phyloP scores from a whole-genome alignment of 2,113 vertebrate genomes.

The Chaetodon auriga region DNA sequence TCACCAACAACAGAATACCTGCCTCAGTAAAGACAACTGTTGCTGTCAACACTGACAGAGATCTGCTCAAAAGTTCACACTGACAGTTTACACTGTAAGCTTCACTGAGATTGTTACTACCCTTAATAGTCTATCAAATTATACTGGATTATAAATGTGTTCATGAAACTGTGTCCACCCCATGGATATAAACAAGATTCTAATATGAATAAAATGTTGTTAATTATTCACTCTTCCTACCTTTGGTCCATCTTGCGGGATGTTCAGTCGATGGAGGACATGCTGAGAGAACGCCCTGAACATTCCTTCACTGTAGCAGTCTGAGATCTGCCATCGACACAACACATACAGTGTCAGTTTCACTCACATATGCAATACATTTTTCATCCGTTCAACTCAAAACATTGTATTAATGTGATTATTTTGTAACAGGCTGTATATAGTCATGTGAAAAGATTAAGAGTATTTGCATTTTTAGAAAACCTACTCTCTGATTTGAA shows the following conservation, averaged over 20 bases:
- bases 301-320: conserved; percentile 91
- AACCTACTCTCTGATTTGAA: conserved; percentile 9
- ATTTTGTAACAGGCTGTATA: background rate
- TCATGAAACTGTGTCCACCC: background rate
- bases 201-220: background rate
- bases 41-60: too few relatives aligned
- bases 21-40: too few relatives aligned
- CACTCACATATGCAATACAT: background rate
- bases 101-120: background rate
- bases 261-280: conserved; percentile 91
- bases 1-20: too few relatives aligned
- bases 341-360: background rate
- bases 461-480: background rate
- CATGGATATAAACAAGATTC: background rate
- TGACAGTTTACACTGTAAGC: too few relatives aligned
- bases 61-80: too few relatives aligned
- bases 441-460: background rate
- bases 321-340: conserved; percentile 89
- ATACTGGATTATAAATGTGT: too few relatives aligned
- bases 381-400: conserved; percentile 11
- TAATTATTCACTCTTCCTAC: conserved; percentile 75
- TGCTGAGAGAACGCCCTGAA: conserved; percentile 97
- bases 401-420: background rate
- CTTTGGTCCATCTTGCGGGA: conserved; percentile 89
- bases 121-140: too few relatives aligned